Percentiles rank a stretch among this genome's conserved stretches.
Evolutionary conservation across 1,140 invertebrate species (phyloP).

Genomic region (Camponotus pennsylvanicus): DNA sequence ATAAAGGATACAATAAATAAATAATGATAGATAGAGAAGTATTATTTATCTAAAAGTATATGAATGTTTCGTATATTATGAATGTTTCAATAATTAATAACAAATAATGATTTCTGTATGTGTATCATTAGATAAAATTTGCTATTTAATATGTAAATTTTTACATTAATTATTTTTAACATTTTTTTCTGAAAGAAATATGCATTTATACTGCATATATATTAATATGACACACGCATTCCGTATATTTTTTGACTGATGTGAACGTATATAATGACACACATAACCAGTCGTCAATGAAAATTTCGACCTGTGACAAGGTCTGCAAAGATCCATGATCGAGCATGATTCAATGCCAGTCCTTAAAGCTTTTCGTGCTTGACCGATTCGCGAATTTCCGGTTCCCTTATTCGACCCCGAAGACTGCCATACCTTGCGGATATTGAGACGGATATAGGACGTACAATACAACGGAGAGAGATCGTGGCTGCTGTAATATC

Average conservation of each 20-base stretch:
- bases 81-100: not conserved
- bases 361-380: constrained; percentile 42
- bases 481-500: constrained; percentile 48
- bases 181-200: not conserved
- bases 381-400: constrained; percentile 56
- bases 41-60: too few relatives aligned
- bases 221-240: not conserved
- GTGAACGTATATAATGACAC: not conserved
- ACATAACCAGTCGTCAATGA: not conserved
- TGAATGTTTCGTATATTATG: not conserved
- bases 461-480: constrained; percentile 25
- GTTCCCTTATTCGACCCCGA: constrained; percentile 28
- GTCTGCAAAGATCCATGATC: constrained; percentile 9
- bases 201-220: not conserved
- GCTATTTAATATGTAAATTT: not conserved
- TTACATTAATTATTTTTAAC: not conserved
- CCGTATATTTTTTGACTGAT: not conserved
- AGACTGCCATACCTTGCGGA: constrained; percentile 52
- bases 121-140: not conserved
- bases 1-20: too few relatives aligned
- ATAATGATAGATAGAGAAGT: too few relatives aligned
- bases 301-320: constrained; percentile 11
- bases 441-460: constrained; percentile 60
- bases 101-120: not conserved
- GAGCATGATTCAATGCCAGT: constrained; percentile 37